phyloP scores from a whole-genome alignment of 2,888 invertebrate genomes.

The Phyllotreta striolata region DNA sequence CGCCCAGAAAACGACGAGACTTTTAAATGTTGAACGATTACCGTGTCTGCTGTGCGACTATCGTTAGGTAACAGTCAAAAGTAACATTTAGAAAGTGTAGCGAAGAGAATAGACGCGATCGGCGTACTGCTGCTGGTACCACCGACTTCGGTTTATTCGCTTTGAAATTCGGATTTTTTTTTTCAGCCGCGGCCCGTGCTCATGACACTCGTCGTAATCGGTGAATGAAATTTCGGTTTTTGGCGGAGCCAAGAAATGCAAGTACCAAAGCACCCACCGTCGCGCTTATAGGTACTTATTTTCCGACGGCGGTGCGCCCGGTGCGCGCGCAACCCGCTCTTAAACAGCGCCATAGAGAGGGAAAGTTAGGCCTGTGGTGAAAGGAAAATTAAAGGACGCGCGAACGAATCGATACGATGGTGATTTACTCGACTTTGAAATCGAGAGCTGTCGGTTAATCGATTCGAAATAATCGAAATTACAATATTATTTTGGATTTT shows the following conservation, averaged over 20 bases:
- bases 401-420: conserved; percentile 10
- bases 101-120: conserved; percentile 29
- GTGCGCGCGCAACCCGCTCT: conserved; percentile 40
- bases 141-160: conserved; percentile 5
- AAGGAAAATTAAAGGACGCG: conserved; percentile 43
- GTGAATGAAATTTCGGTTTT: conserved; percentile 36
- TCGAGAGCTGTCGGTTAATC: not conserved
- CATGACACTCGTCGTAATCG: conserved; percentile 34
- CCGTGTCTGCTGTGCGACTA: conserved; percentile 12
- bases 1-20: not conserved
- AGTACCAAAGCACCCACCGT: conserved; percentile 37
- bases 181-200: conserved; percentile 32
- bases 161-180: conserved; percentile 13
- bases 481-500: too few relatives aligned
- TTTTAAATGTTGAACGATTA: conserved; percentile 12
- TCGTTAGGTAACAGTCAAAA: conserved; percentile 39
- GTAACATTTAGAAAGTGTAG: conserved; percentile 40
- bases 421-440: conserved; percentile 34
- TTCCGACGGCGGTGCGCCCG: conserved; percentile 39
- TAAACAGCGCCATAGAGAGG: conserved; percentile 41
- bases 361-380: conserved; percentile 42
- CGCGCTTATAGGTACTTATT: conserved; percentile 43
- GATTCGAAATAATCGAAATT: too few relatives aligned
- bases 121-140: conserved; percentile 4
- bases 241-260: conserved; percentile 8